Conservation (phyloP, 2,797 vertebrate species). For the Hoplostethus mediterraneus region DNA sequence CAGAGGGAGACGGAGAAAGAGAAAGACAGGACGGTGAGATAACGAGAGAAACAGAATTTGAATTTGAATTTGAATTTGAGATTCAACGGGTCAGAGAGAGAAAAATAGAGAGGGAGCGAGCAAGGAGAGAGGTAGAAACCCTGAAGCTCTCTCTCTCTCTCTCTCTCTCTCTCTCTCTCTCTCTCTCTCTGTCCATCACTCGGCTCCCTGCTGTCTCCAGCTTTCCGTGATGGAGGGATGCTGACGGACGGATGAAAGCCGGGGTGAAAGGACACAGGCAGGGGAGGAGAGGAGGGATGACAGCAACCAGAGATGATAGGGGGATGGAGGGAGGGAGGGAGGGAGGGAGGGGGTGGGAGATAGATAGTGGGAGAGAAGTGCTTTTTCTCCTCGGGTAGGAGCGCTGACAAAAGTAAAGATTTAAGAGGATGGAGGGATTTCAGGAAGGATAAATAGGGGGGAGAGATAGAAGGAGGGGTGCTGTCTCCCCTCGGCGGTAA, state of each 20-base stretch:
- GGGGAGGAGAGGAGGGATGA: constrained; percentile 22
- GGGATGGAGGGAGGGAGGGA: neutral
- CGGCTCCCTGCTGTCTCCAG: constrained; percentile 23
- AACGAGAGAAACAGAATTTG: constrained; percentile 23
- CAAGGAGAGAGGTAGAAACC: constrained; percentile 16
- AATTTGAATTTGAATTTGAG: neutral
- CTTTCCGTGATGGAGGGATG: constrained; percentile 20
- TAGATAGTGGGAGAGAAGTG: constrained; percentile 42
- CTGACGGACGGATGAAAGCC: constrained; percentile 40
- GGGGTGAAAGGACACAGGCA: constrained; percentile 28
- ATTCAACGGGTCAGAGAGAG: constrained; percentile 49
- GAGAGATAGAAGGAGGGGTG: neutral
- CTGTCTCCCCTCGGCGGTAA: neutral
- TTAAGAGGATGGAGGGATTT: neutral
- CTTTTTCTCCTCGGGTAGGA: constrained; percentile 10
- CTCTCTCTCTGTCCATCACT: constrained; percentile 4
- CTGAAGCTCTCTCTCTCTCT: constrained; percentile 28
- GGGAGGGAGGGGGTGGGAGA: neutral
- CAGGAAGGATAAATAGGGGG: neutral
- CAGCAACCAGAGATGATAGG: neutral
- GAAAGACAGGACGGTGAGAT: constrained; percentile 8
- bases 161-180: constrained; percentile 12
- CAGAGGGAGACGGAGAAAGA: constrained; percentile 1
- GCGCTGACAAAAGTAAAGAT: constrained; percentile 7
- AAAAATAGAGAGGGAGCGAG: constrained; percentile 28